Conservation (phyloP, 2,797 vertebrate genomes). For the Leuciscus waleckii region DNA sequence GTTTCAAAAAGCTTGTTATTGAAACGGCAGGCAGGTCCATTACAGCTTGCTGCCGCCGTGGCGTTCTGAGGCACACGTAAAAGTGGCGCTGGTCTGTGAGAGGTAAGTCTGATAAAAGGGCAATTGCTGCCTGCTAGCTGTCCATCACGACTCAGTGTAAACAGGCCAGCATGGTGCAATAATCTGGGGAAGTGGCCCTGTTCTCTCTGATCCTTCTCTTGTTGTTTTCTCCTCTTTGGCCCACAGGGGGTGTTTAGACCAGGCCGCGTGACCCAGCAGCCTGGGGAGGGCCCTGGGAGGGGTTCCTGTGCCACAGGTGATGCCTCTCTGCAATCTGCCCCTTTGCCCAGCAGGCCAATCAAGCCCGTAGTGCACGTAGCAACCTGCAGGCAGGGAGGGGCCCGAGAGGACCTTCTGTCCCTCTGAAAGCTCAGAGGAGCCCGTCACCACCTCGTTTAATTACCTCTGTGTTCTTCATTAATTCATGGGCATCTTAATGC, state of each 20-base stretch:
- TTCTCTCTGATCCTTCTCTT: constrained; percentile 62
- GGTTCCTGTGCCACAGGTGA: constrained; percentile 92
- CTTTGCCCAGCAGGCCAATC: constrained; percentile 93
- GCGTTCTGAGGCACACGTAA: background rate
- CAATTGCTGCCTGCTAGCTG: constrained; percentile 73
- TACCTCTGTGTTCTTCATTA: constrained; percentile 92
- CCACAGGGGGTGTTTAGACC: constrained; percentile 81
- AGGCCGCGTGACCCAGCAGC: constrained; percentile 82
- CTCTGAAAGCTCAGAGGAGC: constrained; percentile 92
- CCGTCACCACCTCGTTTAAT: constrained; percentile 89
- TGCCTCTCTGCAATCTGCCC: constrained; percentile 79
- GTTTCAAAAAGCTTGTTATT: constrained; percentile 43
- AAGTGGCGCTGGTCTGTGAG: constrained; percentile 52
- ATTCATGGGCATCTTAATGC: constrained; percentile 88
- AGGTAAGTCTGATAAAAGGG: constrained; percentile 76
- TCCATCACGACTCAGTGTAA: constrained; percentile 80
- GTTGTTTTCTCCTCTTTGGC: constrained; percentile 77
- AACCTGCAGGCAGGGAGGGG: constrained; percentile 78
- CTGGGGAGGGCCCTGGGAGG: constrained; percentile 85
- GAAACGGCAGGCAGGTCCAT: constrained; percentile 41
- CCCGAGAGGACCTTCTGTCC: constrained; percentile 80
- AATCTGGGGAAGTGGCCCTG: constrained; percentile 83
- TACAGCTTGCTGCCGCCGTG: constrained; percentile 2
- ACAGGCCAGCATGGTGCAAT: constrained; percentile 78
- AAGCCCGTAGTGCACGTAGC: constrained; percentile 83